These are phyloP conservation scores for Vanacampus margaritifer DNA, from an alignment of 2,113 vertebrate species.

Conservation along the genomic window DNA sequence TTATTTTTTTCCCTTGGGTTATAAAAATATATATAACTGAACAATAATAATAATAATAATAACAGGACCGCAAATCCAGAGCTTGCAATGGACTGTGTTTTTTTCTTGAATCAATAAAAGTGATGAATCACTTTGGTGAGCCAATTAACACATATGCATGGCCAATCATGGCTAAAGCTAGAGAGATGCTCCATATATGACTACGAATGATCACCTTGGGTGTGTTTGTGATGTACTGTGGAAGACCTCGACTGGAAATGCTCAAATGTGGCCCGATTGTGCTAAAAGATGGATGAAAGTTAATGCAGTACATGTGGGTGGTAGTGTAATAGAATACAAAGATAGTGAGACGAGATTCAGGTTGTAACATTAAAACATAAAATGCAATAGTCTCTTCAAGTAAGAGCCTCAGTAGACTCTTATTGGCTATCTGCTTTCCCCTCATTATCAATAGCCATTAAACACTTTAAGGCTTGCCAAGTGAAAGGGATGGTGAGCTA, in stretches of 20 bases:
- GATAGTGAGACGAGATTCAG: not conserved
- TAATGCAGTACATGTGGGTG: not conserved
- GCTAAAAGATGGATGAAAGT: not conserved
- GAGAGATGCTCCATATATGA: no score
- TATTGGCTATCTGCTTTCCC: constrained; percentile 55
- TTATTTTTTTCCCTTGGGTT: no score
- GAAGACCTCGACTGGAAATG: not conserved
- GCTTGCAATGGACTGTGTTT: no score
- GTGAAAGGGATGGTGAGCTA: constrained; percentile 46
- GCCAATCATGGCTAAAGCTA: no score
- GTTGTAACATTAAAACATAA: not conserved
- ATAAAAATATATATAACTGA: no score
- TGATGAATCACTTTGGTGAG: no score
- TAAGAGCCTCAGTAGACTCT: constrained; percentile 29
- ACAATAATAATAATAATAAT: no score
- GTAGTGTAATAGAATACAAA: not conserved
- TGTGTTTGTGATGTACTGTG: no score
- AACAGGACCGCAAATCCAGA: no score
- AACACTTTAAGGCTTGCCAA: constrained; percentile 52
- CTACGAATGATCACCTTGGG: no score
- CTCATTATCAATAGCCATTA: constrained; percentile 58
- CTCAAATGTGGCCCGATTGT: not conserved
- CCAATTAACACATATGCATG: no score
- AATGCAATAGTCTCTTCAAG: constrained; percentile 14
- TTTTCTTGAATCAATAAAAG: no score